A percentile compares a stretch with the other conserved stretches of the same genome.
Evolutionary conservation across 1,140 invertebrate genomes (phyloP).

Genomic region (Achroia grisella): DNA sequence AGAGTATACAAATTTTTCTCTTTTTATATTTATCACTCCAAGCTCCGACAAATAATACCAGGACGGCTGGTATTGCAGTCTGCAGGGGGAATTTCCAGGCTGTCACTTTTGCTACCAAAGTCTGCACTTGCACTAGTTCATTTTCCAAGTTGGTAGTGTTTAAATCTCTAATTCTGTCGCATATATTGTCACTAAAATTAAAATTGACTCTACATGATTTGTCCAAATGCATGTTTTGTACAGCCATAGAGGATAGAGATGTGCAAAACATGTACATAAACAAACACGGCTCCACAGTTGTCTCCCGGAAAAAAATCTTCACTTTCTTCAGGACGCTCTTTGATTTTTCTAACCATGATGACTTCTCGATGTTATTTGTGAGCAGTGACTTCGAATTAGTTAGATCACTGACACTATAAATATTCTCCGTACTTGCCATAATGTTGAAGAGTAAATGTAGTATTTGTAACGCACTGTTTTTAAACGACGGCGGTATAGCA

Average conservation of each 20-base stretch:
- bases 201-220: constrained; percentile 79
- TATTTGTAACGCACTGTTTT: constrained; percentile 5
- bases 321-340: constrained; percentile 43
- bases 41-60: constrained; percentile 78
- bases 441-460: constrained; percentile 12
- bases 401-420: constrained; percentile 35
- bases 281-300: constrained; percentile 60
- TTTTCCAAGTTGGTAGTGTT: constrained; percentile 60
- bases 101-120: constrained; percentile 74
- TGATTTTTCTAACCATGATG: constrained; percentile 45
- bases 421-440: constrained; percentile 41
- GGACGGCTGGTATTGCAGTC: constrained; percentile 75
- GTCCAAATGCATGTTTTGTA: constrained; percentile 67
- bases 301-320: constrained; percentile 41
- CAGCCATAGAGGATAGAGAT: constrained; percentile 51
- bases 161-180: constrained; percentile 72
- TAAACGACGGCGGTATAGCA: neutral
- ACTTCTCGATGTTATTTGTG: constrained; percentile 28
- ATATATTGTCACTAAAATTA: constrained; percentile 72
- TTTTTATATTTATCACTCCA: constrained; percentile 79
- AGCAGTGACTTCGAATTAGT: constrained; percentile 53
- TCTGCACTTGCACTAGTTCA: constrained; percentile 73
- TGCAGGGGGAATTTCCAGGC: constrained; percentile 70
- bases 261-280: constrained; percentile 62
- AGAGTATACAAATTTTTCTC: constrained; percentile 77